A percentile compares a stretch with the other conserved stretches of the same genome.
Conservation (phyloP, 1,140 invertebrate genomes). For the Oedothorax gibbosus region DNA sequence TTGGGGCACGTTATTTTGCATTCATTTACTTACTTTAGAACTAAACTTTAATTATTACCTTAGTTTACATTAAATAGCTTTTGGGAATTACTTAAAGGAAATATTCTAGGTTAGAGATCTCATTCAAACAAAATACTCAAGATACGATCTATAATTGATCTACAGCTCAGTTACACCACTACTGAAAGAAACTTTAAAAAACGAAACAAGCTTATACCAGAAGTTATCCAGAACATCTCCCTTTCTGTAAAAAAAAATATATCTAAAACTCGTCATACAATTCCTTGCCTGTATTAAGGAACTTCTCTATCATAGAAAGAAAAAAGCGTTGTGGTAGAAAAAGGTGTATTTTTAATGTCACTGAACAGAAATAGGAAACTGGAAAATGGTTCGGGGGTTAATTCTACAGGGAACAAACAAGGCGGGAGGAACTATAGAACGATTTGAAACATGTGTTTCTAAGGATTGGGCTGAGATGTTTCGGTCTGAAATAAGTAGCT, state of each 20-base stretch:
- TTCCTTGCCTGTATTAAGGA: not conserved
- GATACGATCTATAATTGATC: no score
- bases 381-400: slow-evolving; percentile 3
- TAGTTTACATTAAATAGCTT: no score
- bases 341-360: slow-evolving; percentile 53
- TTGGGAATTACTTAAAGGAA: no score
- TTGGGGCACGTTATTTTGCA: no score
- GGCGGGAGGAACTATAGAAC: not conserved
- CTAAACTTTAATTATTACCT: no score
- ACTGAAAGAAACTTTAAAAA: slow-evolving; percentile 6
- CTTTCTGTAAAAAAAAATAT: slow-evolving; percentile 26
- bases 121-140: no score
- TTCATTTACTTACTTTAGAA: no score
- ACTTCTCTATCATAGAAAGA: slow-evolving; percentile 8
- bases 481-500: not conserved
- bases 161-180: slow-evolving; percentile 17
- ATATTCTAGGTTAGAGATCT: no score
- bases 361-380: slow-evolving; percentile 30
- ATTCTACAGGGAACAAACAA: slow-evolving; percentile 35
- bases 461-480: slow-evolving; percentile 21
- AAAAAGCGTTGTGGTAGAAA: not conserved
- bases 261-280: slow-evolving; percentile 17
- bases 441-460: slow-evolving; percentile 37
- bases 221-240: slow-evolving; percentile 49
- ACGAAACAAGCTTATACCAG: not conserved